Base-by-base conservation (phyloP, 1,140 invertebrate species). In the Brachionus paranguensis region DNA sequence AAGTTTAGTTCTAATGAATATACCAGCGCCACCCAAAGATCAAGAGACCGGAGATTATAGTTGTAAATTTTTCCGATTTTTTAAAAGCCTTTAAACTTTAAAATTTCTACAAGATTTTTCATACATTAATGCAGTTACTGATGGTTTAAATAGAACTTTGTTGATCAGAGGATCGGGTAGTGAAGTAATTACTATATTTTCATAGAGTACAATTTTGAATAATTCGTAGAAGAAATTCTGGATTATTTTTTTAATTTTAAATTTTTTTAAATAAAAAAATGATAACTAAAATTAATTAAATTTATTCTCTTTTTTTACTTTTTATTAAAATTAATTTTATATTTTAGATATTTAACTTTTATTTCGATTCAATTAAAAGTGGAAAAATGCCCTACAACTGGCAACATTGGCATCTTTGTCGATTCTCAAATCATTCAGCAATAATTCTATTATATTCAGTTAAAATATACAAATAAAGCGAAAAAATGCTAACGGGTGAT, bases 151-250 rank as follows among this genome's bases (percentile, higher is more conserved):
- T 88, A 92, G 95, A 88, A 96, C 99, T 85, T 91, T 99, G 86
- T 96, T 99, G 94, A 96, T 99, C 81, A 92, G 96, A 87, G 97
- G 97, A 84, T 95, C 96, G 86, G 97, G 97, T 47, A 93, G 96
- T 88, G 97, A 99, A 92, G 97, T 99, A 68, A 97, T 99, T 91
- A 99, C 97, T 87, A 99, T 99, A 89, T 99, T 98, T 91, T 98
- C 96, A 91, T 78, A 72, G 1, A 43, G 1, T 24, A 60, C 45
- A 60, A 60, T 24, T 8, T 6, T 53, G 0, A 6, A 53, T 4
- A 11, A 50, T 50, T 11, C n/a, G 45, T 10, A 0, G 11, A 4
- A 11, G 11, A 11, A 50, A 29, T 29, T 29, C 2, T 3, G 27
- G 3, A 29, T 29, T 29, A 29, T 29, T 29, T 29, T 29, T 29